Conservation (phyloP, 2,888 invertebrate species). For the Lamellibrachia satsuma region DNA sequence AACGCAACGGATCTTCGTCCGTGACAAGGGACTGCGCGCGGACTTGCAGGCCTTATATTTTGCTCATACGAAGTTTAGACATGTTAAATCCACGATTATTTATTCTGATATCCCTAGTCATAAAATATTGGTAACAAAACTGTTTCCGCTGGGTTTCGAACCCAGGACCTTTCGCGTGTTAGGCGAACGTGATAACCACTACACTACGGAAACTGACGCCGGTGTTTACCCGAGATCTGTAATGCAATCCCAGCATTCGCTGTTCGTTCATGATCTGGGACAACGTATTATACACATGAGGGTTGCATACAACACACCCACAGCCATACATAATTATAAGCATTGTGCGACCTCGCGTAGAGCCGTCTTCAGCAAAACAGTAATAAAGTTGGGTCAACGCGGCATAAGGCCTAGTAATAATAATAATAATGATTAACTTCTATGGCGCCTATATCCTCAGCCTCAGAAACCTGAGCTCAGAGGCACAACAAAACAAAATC, state of each 20-base stretch:
- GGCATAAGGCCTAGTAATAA: no score
- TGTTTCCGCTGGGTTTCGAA: neutral
- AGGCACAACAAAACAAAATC: no score
- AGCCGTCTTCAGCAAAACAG: neutral
- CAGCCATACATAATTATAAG: no score
- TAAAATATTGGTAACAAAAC: neutral
- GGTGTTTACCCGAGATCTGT: neutral
- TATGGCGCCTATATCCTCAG: no score
- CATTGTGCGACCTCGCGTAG: neutral
- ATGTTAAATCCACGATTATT: neutral
- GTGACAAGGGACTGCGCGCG: no score
- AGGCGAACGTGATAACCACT: neutral
- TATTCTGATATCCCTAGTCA: neutral
- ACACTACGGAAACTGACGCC: neutral
- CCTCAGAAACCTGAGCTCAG: no score
- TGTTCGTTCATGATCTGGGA: neutral
- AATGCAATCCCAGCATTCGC: neutral
- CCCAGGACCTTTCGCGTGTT: neutral
- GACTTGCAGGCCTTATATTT: no score
- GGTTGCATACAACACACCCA: neutral
- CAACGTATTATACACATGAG: neutral
- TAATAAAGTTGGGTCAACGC: neutral
- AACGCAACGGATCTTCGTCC: no score
- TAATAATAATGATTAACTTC: no score
- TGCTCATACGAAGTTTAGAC: no score